A percentile compares a stretch with the other conserved stretches of the same genome.
Conservation (phyloP, 2,888 invertebrate species). For the Drosophila nr. medialis region DNA sequence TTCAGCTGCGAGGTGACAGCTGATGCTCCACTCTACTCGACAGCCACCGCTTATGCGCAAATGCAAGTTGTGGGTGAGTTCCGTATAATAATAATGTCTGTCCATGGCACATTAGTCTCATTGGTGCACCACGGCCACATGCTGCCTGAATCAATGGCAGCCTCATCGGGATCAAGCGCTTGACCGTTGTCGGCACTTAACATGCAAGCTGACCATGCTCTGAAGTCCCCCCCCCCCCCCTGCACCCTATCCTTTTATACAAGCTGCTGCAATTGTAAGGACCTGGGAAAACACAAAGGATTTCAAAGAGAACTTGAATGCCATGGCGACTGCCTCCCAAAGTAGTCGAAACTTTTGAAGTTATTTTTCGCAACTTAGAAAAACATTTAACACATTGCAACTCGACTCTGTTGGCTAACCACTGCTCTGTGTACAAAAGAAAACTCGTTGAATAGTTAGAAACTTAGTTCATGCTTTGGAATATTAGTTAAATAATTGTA, state of each 20-base stretch:
- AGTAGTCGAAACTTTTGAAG: neutral
- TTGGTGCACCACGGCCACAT: slow-evolving; percentile 18
- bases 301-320: neutral
- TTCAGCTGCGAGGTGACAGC: slow-evolving; percentile 90
- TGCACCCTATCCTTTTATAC: neutral
- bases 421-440: neutral
- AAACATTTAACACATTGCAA: neutral
- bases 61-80: slow-evolving; percentile 90
- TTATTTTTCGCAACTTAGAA: neutral
- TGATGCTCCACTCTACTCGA: slow-evolving; percentile 89
- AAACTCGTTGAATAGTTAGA: neutral
- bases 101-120: slow-evolving; percentile 17
- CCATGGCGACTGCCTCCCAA: neutral
- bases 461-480: neutral
- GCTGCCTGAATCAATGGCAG: slow-evolving; percentile 11
- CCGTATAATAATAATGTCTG: slow-evolving; percentile 4
- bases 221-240: no score
- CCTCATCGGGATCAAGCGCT: slow-evolving; percentile 18
- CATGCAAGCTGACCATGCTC: neutral
- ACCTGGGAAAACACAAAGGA: neutral
- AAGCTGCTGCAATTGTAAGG: slow-evolving; percentile 5
- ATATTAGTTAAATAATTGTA: neutral
- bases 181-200: slow-evolving; percentile 16
- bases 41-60: slow-evolving; percentile 87
- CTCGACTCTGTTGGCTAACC: no score